A percentile compares a stretch with the other conserved stretches of the same genome.
These are phyloP conservation scores for Esperia sulphurella DNA, from an alignment of 2,888 invertebrate genomes.

Conservation along the genomic window DNA sequence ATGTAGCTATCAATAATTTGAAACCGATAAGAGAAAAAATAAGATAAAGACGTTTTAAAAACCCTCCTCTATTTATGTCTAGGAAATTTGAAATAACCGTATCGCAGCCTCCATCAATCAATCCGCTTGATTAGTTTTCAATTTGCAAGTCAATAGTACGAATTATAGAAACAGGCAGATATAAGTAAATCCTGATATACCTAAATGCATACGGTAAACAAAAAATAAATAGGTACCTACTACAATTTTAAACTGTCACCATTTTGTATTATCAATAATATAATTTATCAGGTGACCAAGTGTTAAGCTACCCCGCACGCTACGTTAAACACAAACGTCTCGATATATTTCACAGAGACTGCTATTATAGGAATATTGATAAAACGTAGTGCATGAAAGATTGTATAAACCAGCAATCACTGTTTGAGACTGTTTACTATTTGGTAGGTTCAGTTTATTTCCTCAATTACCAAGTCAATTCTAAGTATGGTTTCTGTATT, in stretches of 20 bases:
- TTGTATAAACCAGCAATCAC: no score
- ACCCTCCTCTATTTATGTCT: no score
- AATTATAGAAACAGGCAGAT: background rate
- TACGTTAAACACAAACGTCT: slow-evolving; percentile 46
- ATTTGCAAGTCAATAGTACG: no score
- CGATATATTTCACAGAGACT: slow-evolving; percentile 11
- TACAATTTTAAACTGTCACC: slow-evolving; percentile 6
- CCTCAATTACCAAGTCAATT: background rate
- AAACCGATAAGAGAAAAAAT: no score
- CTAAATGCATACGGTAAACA: background rate
- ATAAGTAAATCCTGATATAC: background rate
- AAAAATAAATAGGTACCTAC: background rate
- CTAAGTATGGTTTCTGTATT: no score
- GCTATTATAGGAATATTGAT: background rate
- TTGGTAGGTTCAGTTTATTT: no score
- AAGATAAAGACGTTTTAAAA: no score
- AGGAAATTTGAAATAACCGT: no score
- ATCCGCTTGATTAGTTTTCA: no score
- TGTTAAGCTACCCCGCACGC: slow-evolving; percentile 36
- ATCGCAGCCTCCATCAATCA: no score
- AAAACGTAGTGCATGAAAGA: background rate
- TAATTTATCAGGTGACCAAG: slow-evolving; percentile 37
- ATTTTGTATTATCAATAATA: slow-evolving; percentile 21
- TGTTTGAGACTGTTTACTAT: no score
- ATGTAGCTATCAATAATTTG: no score